Conservation (phyloP, 1,140 invertebrate genomes). For the Aphaenogaster floridana region DNA sequence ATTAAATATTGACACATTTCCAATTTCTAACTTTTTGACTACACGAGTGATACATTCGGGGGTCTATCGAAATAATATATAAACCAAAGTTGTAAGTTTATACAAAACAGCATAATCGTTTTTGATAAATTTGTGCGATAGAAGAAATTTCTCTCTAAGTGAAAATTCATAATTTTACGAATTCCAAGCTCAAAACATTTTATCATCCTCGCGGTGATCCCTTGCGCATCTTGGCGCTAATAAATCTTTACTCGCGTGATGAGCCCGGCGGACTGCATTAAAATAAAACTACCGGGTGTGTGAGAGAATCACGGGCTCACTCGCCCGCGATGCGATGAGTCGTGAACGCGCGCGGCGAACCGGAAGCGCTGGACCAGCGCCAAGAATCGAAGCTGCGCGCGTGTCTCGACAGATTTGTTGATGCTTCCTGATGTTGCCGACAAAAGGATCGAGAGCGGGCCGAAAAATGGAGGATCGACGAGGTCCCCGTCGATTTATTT, state of each 20-base stretch:
- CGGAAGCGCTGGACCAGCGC: slow-evolving; percentile 67
- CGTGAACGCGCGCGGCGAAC: slow-evolving; percentile 61
- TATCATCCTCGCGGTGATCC: background rate
- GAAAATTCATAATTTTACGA: slow-evolving; percentile 12
- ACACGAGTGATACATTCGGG: too few species aligned
- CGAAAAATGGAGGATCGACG: slow-evolving; percentile 30
- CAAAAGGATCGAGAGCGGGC: slow-evolving; percentile 27
- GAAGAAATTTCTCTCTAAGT: background rate
- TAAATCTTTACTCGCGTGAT: slow-evolving; percentile 39
- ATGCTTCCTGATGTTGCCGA: slow-evolving; percentile 54
- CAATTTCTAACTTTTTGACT: too few species aligned
- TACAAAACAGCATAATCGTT: background rate
- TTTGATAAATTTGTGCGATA: background rate
- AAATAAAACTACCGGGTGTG: slow-evolving; percentile 49
- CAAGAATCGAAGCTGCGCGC: slow-evolving; percentile 57
- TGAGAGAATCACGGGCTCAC: slow-evolving; percentile 42
- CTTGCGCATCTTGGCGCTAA: slow-evolving; percentile 4
- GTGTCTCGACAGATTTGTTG: slow-evolving; percentile 62
- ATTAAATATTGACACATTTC: too few species aligned
- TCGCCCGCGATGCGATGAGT: slow-evolving; percentile 66
- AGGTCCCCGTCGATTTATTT: slow-evolving; percentile 45
- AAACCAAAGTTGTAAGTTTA: background rate
- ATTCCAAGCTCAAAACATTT: slow-evolving; percentile 5
- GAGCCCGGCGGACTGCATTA: slow-evolving; percentile 45
- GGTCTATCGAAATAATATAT: background rate